Percentiles rank a stretch among this genome's conserved stretches.
These are phyloP conservation scores for Rhinatrema bivittatum DNA, from an alignment of 2,797 vertebrate species.

Conservation along the genomic window DNA sequence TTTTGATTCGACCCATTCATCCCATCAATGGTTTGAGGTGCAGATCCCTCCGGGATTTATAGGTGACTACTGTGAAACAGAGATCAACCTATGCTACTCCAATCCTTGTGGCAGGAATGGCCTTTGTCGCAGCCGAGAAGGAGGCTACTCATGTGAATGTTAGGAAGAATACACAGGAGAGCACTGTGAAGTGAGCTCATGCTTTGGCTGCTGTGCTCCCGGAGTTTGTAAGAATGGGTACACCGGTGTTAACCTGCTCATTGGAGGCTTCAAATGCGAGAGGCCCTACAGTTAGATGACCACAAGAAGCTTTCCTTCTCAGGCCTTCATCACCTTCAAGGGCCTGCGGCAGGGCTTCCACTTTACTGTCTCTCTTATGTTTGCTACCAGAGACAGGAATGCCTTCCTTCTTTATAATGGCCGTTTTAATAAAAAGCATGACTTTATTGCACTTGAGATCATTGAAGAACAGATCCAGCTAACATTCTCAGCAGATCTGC, in stretches of 20 bases:
- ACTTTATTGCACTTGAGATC: conserved; percentile 93
- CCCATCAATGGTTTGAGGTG: conserved; percentile 91
- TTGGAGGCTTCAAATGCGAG: conserved; percentile 89
- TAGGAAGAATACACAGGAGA: conserved; percentile 87
- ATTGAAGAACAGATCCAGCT: conserved; percentile 92
- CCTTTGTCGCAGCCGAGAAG: conserved; percentile 82
- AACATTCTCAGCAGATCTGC: conserved; percentile 90
- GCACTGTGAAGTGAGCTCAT: conserved; percentile 78
- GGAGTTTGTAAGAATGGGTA: conserved; percentile 93
- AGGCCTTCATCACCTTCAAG: conserved; percentile 93
- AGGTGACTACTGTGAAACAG: conserved; percentile 91
- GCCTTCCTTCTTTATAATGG: conserved; percentile 93
- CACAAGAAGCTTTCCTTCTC: conserved; percentile 87
- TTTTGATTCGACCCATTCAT: conserved; percentile 94
- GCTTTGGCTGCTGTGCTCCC: conserved; percentile 76
- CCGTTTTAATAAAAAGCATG: conserved; percentile 94
- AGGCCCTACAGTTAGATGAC: conserved; percentile 93
- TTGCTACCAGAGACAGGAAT: conserved; percentile 81
- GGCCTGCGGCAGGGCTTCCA: conserved; percentile 92
- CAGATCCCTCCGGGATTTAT: conserved; percentile 88
- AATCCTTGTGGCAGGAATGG: conserved; percentile 82
- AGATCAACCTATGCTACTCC: conserved; percentile 94
- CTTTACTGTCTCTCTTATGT: conserved; percentile 90
- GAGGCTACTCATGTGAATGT: conserved; percentile 92
- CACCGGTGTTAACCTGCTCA: conserved; percentile 81